Percentiles rank a stretch among this genome's conserved stretches.
Evolutionary conservation across 2,888 invertebrate genomes (phyloP).

Genomic region (Tiliacea aurago): DNA sequence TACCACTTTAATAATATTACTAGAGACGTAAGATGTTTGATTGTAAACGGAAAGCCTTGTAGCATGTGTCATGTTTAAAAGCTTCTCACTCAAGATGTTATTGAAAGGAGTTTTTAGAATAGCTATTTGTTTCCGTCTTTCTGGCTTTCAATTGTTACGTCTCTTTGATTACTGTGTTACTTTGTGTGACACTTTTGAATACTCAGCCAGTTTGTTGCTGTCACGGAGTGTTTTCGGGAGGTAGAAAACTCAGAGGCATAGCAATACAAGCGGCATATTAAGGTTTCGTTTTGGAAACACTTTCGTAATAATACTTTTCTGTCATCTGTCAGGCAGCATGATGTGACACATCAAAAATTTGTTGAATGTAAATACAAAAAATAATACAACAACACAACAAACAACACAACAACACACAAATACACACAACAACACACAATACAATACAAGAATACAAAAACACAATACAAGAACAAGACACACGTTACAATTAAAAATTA

Average conservation of each 20-base stretch:
- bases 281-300: too few relatives aligned
- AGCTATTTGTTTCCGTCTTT: slow-evolving; percentile 16
- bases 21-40: slow-evolving; percentile 17
- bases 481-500: too few relatives aligned
- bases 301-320: background rate
- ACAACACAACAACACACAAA: too few relatives aligned
- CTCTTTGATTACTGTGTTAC: slow-evolving; percentile 7
- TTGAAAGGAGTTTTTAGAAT: slow-evolving; percentile 17
- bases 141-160: slow-evolving; percentile 12
- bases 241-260: background rate
- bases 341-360: too few relatives aligned
- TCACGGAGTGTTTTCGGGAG: too few relatives aligned
- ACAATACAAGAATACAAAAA: too few relatives aligned
- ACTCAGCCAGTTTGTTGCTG: background rate
- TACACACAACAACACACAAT: too few relatives aligned
- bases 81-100: slow-evolving; percentile 41
- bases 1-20: too few relatives aligned
- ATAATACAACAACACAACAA: too few relatives aligned
- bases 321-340: too few relatives aligned
- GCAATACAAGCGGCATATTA: background rate
- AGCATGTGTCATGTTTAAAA: slow-evolving; percentile 42
- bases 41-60: slow-evolving; percentile 37
- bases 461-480: too few relatives aligned
- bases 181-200: background rate
- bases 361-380: too few relatives aligned